A percentile compares a stretch with the other conserved stretches of the same genome.
Evolutionary conservation across 2,113 vertebrate species (phyloP).

Genomic region (Corythornis vintsioides): DNA sequence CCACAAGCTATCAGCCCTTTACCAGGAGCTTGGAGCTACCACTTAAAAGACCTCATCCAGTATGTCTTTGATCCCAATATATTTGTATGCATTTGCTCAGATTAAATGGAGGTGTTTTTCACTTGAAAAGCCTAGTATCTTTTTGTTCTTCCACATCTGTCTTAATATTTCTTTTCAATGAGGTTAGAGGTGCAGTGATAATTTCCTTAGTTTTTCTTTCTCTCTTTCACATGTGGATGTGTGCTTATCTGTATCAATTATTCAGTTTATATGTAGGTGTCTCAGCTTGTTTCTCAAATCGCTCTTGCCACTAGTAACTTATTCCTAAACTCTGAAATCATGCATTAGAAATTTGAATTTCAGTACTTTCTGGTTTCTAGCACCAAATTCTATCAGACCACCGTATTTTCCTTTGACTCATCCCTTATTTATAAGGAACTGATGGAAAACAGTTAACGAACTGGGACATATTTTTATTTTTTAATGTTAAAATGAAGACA

Average conservation of each 20-base stretch:
- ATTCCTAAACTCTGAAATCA: not conserved
- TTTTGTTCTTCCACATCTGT: not conserved
- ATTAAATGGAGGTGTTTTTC: not conserved
- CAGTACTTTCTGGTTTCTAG: not conserved
- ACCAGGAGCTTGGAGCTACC: not conserved
- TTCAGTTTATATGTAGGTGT: not conserved
- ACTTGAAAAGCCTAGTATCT: not conserved
- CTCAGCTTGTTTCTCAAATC: not conserved
- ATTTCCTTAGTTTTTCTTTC: not conserved
- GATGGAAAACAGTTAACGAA: not conserved
- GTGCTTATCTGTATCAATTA: not conserved
- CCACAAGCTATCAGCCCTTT: not conserved
- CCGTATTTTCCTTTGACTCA: not conserved
- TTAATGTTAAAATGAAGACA: not conserved
- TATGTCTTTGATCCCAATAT: not conserved
- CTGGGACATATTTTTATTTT: not conserved
- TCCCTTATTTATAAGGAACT: not conserved
- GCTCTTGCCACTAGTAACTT: not conserved
- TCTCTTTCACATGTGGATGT: not conserved
- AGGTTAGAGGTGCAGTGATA: not conserved
- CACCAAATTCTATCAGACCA: not conserved
- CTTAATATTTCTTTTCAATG: not conserved
- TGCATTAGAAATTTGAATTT: not conserved
- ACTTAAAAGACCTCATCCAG: not conserved
- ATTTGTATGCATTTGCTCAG: not conserved